Evolutionary conservation across 2,113 vertebrate genomes (phyloP).

Genomic region (Oostethus manadensis): DNA sequence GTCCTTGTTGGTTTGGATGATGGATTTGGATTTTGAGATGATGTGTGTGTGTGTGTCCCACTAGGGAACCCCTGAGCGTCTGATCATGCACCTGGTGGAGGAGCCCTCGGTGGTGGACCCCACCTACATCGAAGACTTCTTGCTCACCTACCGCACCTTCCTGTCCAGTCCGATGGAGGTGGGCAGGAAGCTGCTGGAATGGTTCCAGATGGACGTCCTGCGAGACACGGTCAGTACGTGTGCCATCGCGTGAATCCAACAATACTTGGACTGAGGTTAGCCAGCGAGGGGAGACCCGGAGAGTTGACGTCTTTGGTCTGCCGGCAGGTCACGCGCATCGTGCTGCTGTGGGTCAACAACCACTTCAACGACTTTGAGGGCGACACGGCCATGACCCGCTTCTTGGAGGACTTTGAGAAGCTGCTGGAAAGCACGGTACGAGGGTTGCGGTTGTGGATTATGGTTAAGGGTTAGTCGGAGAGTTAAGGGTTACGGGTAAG

Average conservation of each 20-base stretch:
- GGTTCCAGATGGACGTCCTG: slow-evolving; percentile 88
- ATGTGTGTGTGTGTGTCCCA: neutral
- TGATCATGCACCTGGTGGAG: slow-evolving; percentile 96
- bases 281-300: no score
- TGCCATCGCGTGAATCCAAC: neutral
- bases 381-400: slow-evolving; percentile 87
- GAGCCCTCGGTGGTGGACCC: slow-evolving; percentile 96
- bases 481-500: no score
- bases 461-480: no score
- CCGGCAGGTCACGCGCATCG: slow-evolving; percentile 87
- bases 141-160: slow-evolving; percentile 92
- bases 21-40: no score
- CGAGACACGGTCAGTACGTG: slow-evolving; percentile 82
- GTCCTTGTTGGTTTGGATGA: no score
- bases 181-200: slow-evolving; percentile 88
- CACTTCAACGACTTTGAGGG: slow-evolving; percentile 99
- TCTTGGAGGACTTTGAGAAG: slow-evolving; percentile 94
- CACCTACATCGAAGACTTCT: slow-evolving; percentile 96
- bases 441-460: neutral
- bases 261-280: no score
- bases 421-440: slow-evolving; percentile 86
- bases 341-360: slow-evolving; percentile 96
- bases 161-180: slow-evolving; percentile 88
- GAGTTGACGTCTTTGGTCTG: neutral
- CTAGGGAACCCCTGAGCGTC: slow-evolving; percentile 88